These are phyloP conservation scores for Phalacrocorax aristotelis DNA, from an alignment of 2,113 vertebrate species.

Conservation along the genomic window DNA sequence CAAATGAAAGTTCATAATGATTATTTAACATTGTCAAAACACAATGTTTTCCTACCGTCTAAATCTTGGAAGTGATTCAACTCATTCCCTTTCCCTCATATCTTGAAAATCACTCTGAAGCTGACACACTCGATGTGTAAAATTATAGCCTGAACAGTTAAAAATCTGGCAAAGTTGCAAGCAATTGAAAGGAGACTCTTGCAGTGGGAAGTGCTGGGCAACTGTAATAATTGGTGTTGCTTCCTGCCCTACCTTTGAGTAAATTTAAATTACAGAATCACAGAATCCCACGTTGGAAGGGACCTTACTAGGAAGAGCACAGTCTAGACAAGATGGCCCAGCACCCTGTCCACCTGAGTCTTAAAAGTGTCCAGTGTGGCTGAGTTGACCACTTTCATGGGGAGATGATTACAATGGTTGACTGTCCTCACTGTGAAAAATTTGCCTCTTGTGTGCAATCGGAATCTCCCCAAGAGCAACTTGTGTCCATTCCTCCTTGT, in stretches of 20 bases:
- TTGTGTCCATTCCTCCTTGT: too few species aligned
- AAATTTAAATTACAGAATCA: not conserved
- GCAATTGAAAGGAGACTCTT: not conserved
- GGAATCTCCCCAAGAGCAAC: too few species aligned
- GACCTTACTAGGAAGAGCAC: too few species aligned
- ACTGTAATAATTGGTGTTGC: not conserved
- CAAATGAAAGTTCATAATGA: not conserved
- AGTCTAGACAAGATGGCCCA: too few species aligned
- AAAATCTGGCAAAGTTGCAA: not conserved
- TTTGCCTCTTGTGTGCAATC: too few species aligned
- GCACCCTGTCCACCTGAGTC: too few species aligned
- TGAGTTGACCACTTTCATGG: too few species aligned
- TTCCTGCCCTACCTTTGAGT: not conserved
- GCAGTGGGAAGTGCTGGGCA: not conserved
- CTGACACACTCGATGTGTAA: not conserved
- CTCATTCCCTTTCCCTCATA: not conserved
- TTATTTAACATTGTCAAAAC: not conserved
- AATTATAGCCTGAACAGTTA: not conserved
- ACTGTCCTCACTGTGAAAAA: too few species aligned
- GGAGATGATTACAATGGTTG: too few species aligned
- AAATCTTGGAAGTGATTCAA: not conserved
- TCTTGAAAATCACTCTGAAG: not conserved
- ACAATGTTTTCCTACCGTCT: not conserved
- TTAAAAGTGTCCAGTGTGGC: too few species aligned
- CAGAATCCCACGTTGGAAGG: too few species aligned